Conservation (phyloP, 1,140 invertebrate genomes). For the Wiebesia pumilae region DNA sequence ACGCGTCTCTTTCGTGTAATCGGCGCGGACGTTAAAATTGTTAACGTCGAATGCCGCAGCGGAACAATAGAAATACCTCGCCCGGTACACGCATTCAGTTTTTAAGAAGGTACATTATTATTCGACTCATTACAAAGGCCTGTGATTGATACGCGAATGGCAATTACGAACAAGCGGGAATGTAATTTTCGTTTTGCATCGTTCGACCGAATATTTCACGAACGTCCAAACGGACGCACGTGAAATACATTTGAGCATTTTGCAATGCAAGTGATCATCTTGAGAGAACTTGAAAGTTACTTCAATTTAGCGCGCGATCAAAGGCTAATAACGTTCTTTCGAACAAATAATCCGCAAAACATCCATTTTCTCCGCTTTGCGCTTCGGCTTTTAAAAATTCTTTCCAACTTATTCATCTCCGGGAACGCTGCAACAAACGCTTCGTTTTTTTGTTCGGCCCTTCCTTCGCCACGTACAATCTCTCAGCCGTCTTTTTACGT, state of each 20-base stretch:
- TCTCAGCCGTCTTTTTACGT: not conserved
- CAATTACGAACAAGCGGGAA: not conserved
- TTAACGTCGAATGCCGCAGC: not conserved
- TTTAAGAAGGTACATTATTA: not conserved
- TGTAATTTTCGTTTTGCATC: not conserved
- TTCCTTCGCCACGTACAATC: not conserved
- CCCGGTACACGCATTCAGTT: not conserved
- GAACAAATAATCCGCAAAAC: not conserved
- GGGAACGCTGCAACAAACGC: conserved; percentile 20
- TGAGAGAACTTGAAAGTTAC: not conserved
- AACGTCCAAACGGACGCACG: too few relatives aligned
- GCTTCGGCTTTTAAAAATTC: conserved; percentile 10
- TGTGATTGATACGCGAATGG: not conserved
- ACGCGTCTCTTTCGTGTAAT: not conserved
- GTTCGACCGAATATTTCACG: not conserved
- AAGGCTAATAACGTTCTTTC: not conserved
- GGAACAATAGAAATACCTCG: not conserved
- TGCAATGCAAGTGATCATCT: not conserved
- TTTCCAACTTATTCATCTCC: conserved; percentile 11
- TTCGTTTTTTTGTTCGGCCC: not conserved
- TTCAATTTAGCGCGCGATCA: not conserved
- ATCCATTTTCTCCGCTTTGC: not conserved
- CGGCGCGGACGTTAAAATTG: not conserved
- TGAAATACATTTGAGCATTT: not conserved
- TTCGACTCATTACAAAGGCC: not conserved